phyloP scores from a whole-genome alignment of 2,797 vertebrate genomes.

The Propithecus perrieri region DNA sequence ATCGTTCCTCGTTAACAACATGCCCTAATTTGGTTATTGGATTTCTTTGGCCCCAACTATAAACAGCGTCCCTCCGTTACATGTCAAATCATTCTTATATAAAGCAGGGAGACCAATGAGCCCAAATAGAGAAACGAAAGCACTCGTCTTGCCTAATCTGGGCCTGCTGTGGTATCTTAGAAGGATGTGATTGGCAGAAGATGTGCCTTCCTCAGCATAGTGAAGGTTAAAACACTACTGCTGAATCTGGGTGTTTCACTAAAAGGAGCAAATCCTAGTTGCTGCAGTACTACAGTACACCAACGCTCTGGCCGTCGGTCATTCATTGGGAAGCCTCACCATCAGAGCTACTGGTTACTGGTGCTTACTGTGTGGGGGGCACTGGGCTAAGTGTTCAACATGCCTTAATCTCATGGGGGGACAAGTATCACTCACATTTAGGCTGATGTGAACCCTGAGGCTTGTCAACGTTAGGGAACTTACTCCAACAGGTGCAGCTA shows the following conservation, averaged over 20 bases:
- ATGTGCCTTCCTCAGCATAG: not conserved
- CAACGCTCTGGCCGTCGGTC: not conserved
- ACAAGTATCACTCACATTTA: not conserved
- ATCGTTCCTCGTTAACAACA: not conserved
- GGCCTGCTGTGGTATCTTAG: not conserved
- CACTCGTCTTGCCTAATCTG: not conserved
- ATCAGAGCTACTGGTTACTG: not conserved
- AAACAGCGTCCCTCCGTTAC: not conserved
- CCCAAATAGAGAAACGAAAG: not conserved
- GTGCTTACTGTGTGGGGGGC: too few relatives aligned
- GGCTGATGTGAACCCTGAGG: not conserved
- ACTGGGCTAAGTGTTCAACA: not conserved
- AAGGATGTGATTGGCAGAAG: not conserved
- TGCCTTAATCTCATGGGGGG: not conserved
- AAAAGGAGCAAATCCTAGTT: not conserved
- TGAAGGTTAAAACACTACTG: not conserved
- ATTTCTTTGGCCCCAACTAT: not conserved
- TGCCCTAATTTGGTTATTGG: constrained; percentile 4
- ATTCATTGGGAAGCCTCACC: not conserved
- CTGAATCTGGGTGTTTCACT: not conserved
- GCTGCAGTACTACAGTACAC: not conserved
- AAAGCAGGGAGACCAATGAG: not conserved
- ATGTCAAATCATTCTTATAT: not conserved
- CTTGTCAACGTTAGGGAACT: not conserved
- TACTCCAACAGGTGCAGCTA: not conserved